Evolutionary conservation across 2,113 vertebrate genomes (phyloP).

Genomic region (Pithys albifrons): DNA sequence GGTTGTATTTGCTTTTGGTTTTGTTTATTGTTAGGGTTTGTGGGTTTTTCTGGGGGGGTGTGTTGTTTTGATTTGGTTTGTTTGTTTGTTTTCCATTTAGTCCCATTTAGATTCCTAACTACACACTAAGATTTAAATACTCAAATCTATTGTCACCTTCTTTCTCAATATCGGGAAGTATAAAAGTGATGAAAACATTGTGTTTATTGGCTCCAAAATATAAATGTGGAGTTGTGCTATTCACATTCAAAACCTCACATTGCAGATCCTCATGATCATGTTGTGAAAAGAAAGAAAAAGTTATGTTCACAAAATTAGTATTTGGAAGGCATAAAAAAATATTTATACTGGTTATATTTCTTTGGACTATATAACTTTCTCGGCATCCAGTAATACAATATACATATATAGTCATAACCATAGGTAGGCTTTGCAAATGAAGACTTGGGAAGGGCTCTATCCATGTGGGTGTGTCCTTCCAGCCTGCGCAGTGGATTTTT

Average conservation of each 20-base stretch:
- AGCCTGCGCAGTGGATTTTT: too few species aligned
- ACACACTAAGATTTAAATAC: not conserved
- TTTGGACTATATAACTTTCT: not conserved
- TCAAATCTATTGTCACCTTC: not conserved
- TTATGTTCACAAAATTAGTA: not conserved
- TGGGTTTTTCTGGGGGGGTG: too few species aligned
- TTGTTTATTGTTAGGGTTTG: not conserved
- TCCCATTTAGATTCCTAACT: not conserved
- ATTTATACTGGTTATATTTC: not conserved
- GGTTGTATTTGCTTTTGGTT: not conserved
- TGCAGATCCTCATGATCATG: not conserved
- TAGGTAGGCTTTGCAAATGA: too few species aligned
- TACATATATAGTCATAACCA: not conserved
- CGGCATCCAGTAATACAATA: not conserved
- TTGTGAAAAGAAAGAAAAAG: not conserved
- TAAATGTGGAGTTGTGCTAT: not conserved
- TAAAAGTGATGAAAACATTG: rapidly evolving
- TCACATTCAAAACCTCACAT: not conserved
- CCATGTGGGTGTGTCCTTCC: too few species aligned
- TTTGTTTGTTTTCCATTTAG: not conserved
- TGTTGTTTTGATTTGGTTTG: too few species aligned
- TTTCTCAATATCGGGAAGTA: not conserved
- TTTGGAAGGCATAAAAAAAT: not conserved
- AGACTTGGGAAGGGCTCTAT: too few species aligned
- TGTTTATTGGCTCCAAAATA: not conserved